These are phyloP conservation scores for Circaetus gallicus DNA, from an alignment of 2,113 vertebrate species.

Conservation along the genomic window DNA sequence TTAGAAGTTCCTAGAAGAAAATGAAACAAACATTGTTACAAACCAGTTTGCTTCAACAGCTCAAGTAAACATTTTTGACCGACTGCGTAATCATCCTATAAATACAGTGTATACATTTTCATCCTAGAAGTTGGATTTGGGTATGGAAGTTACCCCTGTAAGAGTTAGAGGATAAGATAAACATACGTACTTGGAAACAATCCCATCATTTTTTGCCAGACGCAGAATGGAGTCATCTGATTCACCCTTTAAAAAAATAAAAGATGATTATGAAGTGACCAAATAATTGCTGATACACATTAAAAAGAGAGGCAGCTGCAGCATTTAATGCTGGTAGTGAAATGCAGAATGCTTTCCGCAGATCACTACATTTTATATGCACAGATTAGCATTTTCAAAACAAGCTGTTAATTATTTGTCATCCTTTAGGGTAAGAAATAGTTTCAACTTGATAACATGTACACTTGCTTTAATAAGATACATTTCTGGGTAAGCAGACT, in stretches of 20 bases:
- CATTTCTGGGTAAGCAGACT: background rate
- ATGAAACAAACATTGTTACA: background rate
- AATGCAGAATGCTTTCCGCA: background rate
- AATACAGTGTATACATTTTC: background rate
- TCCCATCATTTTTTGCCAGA: slow-evolving; percentile 84
- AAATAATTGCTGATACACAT: background rate
- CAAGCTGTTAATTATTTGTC: background rate
- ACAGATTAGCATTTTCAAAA: background rate
- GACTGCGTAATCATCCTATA: background rate
- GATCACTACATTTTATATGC: background rate
- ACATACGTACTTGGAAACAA: slow-evolving; percentile 87
- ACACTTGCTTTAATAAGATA: background rate
- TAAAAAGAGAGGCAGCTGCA: background rate
- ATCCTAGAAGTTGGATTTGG: background rate
- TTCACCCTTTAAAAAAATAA: slow-evolving; percentile 74
- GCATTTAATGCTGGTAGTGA: background rate
- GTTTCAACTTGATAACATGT: background rate
- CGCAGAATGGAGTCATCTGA: slow-evolving; percentile 94
- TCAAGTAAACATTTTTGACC: background rate
- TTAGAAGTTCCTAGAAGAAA: slow-evolving; percentile 79
- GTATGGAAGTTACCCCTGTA: background rate
- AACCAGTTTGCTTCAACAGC: background rate
- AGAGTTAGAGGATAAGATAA: background rate
- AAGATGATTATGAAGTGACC: background rate
- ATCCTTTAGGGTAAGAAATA: background rate